A percentile compares a stretch with the other conserved stretches of the same genome.
Conservation (phyloP, 2,113 vertebrate genomes). For the Callipepla squamata region DNA sequence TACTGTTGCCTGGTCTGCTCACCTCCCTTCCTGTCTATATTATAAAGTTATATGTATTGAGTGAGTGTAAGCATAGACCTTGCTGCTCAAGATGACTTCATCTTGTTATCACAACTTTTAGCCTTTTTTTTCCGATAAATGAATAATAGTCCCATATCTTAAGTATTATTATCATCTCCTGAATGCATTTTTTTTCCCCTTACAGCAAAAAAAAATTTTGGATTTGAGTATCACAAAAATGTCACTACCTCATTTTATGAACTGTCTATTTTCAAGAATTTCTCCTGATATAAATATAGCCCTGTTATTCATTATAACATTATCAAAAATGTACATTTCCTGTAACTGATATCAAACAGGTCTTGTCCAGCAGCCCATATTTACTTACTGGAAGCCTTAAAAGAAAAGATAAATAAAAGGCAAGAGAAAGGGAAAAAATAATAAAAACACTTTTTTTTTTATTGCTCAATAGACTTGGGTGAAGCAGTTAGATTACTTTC, state of each 20-base stretch:
- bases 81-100: neutral
- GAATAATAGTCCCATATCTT: neutral
- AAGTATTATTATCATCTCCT: neutral
- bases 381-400: neutral
- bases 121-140: neutral
- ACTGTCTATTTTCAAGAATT: neutral
- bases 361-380: neutral
- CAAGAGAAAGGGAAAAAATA: accelerated
- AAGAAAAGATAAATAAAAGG: neutral
- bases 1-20: neutral
- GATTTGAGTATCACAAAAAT: neutral
- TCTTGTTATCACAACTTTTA: neutral
- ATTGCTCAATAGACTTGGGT: neutral
- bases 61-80: neutral
- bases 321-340: neutral
- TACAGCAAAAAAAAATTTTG: neutral
- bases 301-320: neutral
- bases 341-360: neutral
- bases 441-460: neutral
- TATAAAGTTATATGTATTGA: neutral
- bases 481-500: neutral
- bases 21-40: neutral
- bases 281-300: neutral
- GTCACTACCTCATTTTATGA: neutral
- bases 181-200: neutral